Base-by-base conservation (phyloP, 2,797 vertebrate species). In the Echeneis naucrates region DNA sequence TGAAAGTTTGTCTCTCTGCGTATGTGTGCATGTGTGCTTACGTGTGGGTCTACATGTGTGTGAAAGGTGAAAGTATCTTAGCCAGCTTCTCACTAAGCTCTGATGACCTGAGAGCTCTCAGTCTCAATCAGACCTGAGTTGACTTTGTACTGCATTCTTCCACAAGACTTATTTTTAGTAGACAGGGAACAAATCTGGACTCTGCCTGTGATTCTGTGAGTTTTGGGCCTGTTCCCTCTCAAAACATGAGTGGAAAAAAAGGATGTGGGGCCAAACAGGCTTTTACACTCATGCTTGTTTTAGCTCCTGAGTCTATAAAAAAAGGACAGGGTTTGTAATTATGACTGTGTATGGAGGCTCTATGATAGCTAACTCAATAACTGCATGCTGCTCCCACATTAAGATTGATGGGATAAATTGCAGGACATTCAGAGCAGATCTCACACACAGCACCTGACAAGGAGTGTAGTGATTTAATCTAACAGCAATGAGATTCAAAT, bases 261-360 rank as follows among this genome's bases (percentile, higher is more conserved):
- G 80, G 80, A 88, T 76, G 56, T 67, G 65, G 76, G 72, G 89
- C 93, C 92, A 93, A 93, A 88, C 82, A 80, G 90, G 81, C 89
- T 87, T 85, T 90, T 87, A 92, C 81, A 82, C 76, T 89, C 26
- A 59, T 91, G 92, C 91, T 94, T 93, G 90, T 93, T 94, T 94
- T 90, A 93, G 93, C 92, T 93, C 88, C 93, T 50, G 84, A 80
- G 80, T 83, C 88, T 78, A 87, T 89, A 91, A 91, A 92, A 92
- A 88, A 84, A 87, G 80, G 88, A 91, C 90, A 92, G 75, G 75
- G 77, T 86, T 90, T 90, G 84, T 91, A 92, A 92, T 92, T 92
- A 91, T 77, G 86, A 90, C 85, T 78, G 72, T 75, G 81, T 70
- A 80, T 84, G 73, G 72, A 87, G 78, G 85, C 75, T 85, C 77